Base-by-base conservation (phyloP, 2,888 invertebrate species). In the Amiota minor region DNA sequence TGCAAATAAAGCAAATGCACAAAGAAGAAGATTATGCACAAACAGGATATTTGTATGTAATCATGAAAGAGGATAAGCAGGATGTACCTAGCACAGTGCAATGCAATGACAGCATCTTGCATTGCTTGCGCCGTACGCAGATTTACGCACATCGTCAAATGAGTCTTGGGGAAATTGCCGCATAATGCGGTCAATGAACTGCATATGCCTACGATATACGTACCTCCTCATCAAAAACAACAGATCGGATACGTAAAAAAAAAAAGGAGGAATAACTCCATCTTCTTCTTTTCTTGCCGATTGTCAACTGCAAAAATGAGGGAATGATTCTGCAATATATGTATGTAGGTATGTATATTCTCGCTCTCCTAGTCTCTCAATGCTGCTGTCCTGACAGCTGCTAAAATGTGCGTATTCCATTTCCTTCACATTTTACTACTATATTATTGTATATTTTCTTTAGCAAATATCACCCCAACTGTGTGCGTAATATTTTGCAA, bases 131-230 rank as follows among this genome's bases (percentile, higher is more conserved):
- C 20, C 11, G 49, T 14, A 50, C 23, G 50, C 20, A 47, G 70
- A 69, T 71, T 72, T 50, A 61, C 61, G 59, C 61, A 67, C 53
- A 35, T 35, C 6, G 35, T 35, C 6, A 8, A 35, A 35, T 35
- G 46, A 50, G 18, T 68, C 67, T 68, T 68, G 23, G 77, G 75
- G 68, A 76, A 67, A 68, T 74, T 65, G 72, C 73, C 67, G 14
- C n/a, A 81, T 84, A 84, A 83, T 84, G 81, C 84, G 83, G 83
- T 83, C 83, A 83, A 84, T 83, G 83, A 83, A 83, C 83, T 78
- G 74, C 75, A 70, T 73, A 68, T 77, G 76, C 75, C 77, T 62
- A 35, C 75, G 65, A 72, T 75, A 35, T 6, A 6, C 35, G 6
- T 6, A 6, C 35, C 2, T 20, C 8, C 18, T 18, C 20, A 18